Evolutionary conservation across 30 jellyfish, hydroid and myxozoan genomes (phyloP), one percentile per base, ranked within the genome.

Genomic region (Aurelia sp.): DNA sequence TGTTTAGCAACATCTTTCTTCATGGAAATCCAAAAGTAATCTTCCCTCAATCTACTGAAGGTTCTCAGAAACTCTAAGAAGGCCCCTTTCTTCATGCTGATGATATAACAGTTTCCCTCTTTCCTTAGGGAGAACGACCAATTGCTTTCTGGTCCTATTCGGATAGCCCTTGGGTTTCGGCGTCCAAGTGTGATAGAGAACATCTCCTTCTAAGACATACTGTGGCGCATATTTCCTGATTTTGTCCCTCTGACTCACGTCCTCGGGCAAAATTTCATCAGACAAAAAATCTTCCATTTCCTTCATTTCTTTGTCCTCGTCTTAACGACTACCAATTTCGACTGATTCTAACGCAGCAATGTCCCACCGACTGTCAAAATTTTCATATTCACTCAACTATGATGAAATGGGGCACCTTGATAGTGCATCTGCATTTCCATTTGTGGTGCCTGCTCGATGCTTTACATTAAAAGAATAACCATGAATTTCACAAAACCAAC

Each of bases 351-450:
- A 33, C 31, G 15, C 59, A 53, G 64, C 78, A 20, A 58, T 41
- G 22, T 58, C 78, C 88, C 64, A 57, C 1, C 64, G 20, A 21
- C 16, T 62, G 80, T 35, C 62, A 77, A 69, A 44, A 30, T 60
- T 21, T 30, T 44, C 44, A 31, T 23, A 18, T 27, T 19, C 88
- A 11, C 5, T 41, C 13, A 77, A 6, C 20, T 58, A 22, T 2
- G 65, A 44, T 17, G 65, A 23, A 35, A 77, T 37, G 18, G 77
- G 88, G 50, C 88, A 64, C 72, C 78, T 27, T 37, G 86, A 55
- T 33, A 82, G 35, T 6, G 86, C 92, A 58, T 82, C 86, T 17
- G 88, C 76, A 37, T 82, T 82, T 52, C 90, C 82, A 27, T 79
- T 64, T 23, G 40, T 9, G 50, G 31, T 37, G 47, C 90, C 90